Evolutionary conservation across 2,888 invertebrate species (phyloP), one percentile per base, ranked within the genome.

Genomic region (Pseudococcus longispinus): DNA sequence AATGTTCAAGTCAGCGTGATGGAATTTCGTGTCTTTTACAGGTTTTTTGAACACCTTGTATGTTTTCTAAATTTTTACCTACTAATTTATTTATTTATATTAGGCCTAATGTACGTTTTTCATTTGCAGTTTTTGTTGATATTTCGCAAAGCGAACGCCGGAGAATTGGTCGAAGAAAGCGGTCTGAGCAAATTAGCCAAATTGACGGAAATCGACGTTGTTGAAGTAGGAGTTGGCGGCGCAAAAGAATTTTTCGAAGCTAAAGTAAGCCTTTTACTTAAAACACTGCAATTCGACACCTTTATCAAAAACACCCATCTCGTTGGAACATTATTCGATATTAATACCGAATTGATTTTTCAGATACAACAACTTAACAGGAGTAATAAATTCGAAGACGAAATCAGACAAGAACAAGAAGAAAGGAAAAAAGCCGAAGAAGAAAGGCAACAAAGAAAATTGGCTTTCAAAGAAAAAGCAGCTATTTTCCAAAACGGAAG

Each of bases 191-290:
- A 97, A 88, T 91, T 98, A 89, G 98, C 97, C 11, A 93, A 94
- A 89, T 92, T 98, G 44, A 96, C 96, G 8, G 98, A 98, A 92
- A 95, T 98, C 88, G 95, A 97, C 90, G 98, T 98, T 0, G 96
- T 97, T 89, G 95, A 97, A 92, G 97, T 97, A 26, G 98, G 98
- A 0, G 98, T 98, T 0, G 95, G 95, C 88, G 98, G 97, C 18
- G 98, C 98, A 51, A 98, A 98, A 91, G 95, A 95, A 90, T 98
- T 98, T 92, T 98, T 98, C 90, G 97, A 98, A 92, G 97, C 97
- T 0, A 98, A 98, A 92, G 95, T 95, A 90, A 89, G 88, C n/a
- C 13, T 29, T 32, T 55, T 65, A n/a, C 88, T 8, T 29, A 8
- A 84, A 13, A 87, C 42, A 55, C 13, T 83, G 18, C 42, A 74